Evolutionary conservation across 64 coral and sea anemone genomes (phyloP).

Genomic region (Montipora efflorescens): DNA sequence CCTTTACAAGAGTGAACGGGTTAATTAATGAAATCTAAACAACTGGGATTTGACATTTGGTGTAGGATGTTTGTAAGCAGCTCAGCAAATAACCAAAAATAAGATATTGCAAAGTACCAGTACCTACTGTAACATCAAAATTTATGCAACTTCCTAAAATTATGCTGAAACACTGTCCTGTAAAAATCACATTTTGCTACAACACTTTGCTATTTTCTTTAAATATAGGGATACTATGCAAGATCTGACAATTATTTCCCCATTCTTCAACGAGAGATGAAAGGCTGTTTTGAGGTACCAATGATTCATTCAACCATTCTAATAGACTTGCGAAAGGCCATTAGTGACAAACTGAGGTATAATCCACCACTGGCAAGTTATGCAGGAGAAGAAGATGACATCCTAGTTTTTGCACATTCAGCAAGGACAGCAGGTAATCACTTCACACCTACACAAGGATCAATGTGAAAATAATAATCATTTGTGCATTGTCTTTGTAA

Average conservation of each 20-base stretch:
- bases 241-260: slow-evolving; percentile 95
- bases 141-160: too few species aligned
- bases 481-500: too few species aligned
- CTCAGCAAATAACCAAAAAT: too few species aligned
- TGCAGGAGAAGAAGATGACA: slow-evolving; percentile 85
- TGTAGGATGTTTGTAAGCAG: too few species aligned
- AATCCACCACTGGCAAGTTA: slow-evolving; percentile 76
- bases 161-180: too few species aligned
- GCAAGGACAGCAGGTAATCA: slow-evolving; percentile 83
- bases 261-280: slow-evolving; percentile 80
- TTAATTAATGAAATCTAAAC: too few species aligned
- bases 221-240: slow-evolving; percentile 89
- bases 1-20: too few species aligned
- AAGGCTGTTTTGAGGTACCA: slow-evolving; percentile 86
- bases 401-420: slow-evolving; percentile 95
- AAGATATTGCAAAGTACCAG: too few species aligned
- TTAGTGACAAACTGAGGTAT: slow-evolving; percentile 77
- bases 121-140: too few species aligned
- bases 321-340: slow-evolving; percentile 76
- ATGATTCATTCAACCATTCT: slow-evolving; percentile 95
- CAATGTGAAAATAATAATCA: too few species aligned
- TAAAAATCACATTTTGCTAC: background rate
- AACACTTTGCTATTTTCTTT: background rate
- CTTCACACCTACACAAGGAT: background rate
- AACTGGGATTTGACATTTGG: too few species aligned